phyloP scores from a whole-genome alignment of 2,113 vertebrate species.

The Prunella himalayana region DNA sequence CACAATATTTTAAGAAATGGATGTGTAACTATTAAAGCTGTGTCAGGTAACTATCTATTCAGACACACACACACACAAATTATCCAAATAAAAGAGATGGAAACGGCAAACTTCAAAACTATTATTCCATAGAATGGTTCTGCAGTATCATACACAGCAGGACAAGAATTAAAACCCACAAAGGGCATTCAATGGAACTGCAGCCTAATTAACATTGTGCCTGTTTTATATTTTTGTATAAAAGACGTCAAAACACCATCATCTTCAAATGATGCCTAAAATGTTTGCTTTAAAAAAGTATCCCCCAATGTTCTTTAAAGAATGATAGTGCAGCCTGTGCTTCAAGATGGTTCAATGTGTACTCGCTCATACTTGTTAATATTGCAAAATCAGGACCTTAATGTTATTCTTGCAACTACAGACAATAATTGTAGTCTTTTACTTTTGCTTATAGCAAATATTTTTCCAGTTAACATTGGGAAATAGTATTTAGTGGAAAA shows the following conservation, averaged over 20 bases:
- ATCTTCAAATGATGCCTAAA: neutral
- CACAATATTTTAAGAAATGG: neutral
- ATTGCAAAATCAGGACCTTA: neutral
- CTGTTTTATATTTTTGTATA: neutral
- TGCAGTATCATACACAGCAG: neutral
- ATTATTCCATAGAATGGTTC: neutral
- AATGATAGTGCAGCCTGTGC: neutral
- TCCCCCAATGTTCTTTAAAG: neutral
- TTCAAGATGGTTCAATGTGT: neutral
- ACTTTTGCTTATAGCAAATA: neutral
- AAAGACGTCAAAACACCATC: neutral
- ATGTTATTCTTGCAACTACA: neutral
- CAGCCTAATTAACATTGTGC: neutral
- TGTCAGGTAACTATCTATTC: neutral
- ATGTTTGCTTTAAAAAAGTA: neutral
- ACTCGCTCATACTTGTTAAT: neutral
- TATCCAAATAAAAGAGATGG: neutral
- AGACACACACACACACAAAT: neutral
- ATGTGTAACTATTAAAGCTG: neutral
- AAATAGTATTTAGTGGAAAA: no score
- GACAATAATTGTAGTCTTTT: neutral
- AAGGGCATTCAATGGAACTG: neutral
- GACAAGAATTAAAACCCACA: neutral
- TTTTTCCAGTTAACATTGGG: neutral
- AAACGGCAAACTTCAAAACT: neutral